Percentiles rank a stretch among this genome's conserved stretches.
Conservation (phyloP, 2,888 invertebrate species). For the Ceramica pisi region DNA sequence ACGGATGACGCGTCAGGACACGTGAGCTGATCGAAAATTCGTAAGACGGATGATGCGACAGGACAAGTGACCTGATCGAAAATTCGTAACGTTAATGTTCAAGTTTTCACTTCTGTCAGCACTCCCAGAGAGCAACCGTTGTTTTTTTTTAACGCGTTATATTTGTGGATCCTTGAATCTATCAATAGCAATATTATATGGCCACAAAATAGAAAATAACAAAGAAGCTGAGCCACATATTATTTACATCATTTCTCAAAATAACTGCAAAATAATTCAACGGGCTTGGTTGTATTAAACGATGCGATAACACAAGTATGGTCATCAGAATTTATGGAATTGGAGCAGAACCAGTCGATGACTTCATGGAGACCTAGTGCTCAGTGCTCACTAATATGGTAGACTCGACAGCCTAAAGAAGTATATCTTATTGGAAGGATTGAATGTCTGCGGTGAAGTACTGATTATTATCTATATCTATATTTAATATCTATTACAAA, state of each 20-base stretch:
- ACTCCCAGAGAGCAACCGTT: too few relatives aligned
- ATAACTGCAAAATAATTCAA: conserved; percentile 45
- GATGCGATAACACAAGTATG: conserved; percentile 33
- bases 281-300: conserved; percentile 29
- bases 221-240: not conserved
- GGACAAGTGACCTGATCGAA: too few relatives aligned
- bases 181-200: conserved; percentile 1
- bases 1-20: too few relatives aligned
- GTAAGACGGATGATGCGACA: too few relatives aligned
- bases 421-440: conserved; percentile 5
- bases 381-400: conserved; percentile 25
- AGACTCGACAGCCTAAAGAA: conserved; percentile 18
- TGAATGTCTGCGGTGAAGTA: conserved; percentile 1
- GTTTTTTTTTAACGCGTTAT: too few relatives aligned
- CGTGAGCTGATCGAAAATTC: too few relatives aligned
- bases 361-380: conserved; percentile 53
- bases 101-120: too few relatives aligned
- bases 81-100: too few relatives aligned
- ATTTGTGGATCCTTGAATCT: too few relatives aligned
- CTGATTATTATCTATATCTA: too few relatives aligned
- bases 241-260: conserved; percentile 52
- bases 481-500: too few relatives aligned
- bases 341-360: conserved; percentile 51
- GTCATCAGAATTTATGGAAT: conserved; percentile 58
- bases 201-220: conserved; percentile 1